Base-by-base conservation (phyloP, 2,113 vertebrate genomes). In the Dromas ardeola region DNA sequence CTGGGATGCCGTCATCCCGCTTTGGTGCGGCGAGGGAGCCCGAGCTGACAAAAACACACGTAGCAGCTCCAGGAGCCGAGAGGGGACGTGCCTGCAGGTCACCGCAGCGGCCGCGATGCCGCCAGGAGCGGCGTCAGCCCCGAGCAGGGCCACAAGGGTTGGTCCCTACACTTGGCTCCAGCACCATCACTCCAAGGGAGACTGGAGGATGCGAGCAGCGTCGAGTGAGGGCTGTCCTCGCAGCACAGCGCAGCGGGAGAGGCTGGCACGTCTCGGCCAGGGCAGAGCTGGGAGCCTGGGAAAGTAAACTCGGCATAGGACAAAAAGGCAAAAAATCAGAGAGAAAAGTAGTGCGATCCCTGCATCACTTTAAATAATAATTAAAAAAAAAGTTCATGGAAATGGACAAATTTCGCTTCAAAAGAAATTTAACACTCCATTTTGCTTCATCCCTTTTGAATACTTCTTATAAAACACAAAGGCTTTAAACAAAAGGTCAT, bases 401-500 rank as follows among this genome's bases (percentile, higher is more conserved):
- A 94, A 81, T 1, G 2, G 74, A 76, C 66, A 58, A 66, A 22
- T 88, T 88, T 86, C 58, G 32, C 76, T 78, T 94, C 76, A 86
- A 66, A 94, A 85, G 53, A 67, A 67, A 86, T 74, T 86, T 83
- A 94, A 94, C 88, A 90, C 67, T 96, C 92, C 45, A 77, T 80
- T 96, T 94, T 77, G 81, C 63, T 88, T 85, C 26, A 6, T 92
- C 32, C 8, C 30, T 80, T 74, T 81, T 59, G 85, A 92, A 81
- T 47, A 40, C 43, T 90, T 95, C 85, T 90, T 63, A 63, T 47
- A 81, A 77, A 93, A 83, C 38, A 93, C 79, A 86, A 96, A 95
- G 55, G 59, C 92, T 97, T 96, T 92, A 96, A 96, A 90, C 88
- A 96, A 95, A 97, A 97, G 96, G 97, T 95, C 96, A 92, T 94